Percentiles rank a stretch among this genome's conserved stretches.
These are phyloP conservation scores for Semotilus atromaculatus DNA, from an alignment of 2,797 vertebrate species.

Conservation along the genomic window DNA sequence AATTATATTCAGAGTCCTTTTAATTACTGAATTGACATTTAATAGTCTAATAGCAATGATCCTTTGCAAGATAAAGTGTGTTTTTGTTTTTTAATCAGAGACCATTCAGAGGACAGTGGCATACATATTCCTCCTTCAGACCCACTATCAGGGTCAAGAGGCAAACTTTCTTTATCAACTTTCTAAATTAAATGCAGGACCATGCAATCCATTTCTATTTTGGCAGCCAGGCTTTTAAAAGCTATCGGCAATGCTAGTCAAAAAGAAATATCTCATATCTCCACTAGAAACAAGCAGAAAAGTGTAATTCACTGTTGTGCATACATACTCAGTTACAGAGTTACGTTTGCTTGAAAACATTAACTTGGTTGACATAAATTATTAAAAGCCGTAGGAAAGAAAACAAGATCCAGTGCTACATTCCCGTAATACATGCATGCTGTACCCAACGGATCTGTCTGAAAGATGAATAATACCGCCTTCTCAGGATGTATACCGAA, in stretches of 20 bases:
- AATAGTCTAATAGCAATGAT: conserved; percentile 25
- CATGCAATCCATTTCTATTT: background rate
- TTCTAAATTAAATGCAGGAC: background rate
- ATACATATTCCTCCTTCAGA: background rate
- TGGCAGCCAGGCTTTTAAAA: background rate
- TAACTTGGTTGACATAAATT: conserved; percentile 4
- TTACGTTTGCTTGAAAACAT: background rate
- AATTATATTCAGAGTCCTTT: conserved; percentile 11
- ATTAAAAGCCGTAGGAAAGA: conserved; percentile 18
- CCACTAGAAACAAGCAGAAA: background rate
- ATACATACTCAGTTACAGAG: background rate
- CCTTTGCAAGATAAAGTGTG: conserved; percentile 19
- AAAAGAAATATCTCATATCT: background rate
- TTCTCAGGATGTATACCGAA: background rate
- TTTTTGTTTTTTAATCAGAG: conserved; percentile 10
- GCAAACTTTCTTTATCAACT: background rate
- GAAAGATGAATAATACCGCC: conserved; percentile 4
- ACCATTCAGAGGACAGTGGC: conserved; percentile 17
- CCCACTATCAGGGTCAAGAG: background rate
- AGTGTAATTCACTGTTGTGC: background rate
- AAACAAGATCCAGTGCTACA: conserved; percentile 14
- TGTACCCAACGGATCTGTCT: conserved; percentile 17
- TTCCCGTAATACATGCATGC: conserved; percentile 27
- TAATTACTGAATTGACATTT: conserved; percentile 25
- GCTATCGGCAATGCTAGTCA: background rate